phyloP scores from a whole-genome alignment of 2,797 vertebrate species.

The Petrocephalus sullivani region DNA sequence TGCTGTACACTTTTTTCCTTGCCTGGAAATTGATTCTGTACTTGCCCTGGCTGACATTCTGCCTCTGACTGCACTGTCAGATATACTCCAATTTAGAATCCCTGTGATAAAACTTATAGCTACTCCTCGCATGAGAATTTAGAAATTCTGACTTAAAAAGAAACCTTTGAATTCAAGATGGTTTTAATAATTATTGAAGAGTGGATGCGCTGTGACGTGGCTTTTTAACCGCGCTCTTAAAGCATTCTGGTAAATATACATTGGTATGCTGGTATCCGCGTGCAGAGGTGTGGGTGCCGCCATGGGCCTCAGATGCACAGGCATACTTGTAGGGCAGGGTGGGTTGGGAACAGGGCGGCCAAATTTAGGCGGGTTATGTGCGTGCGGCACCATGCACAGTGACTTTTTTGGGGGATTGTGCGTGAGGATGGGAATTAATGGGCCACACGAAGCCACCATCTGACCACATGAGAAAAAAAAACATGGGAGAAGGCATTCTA shows the following conservation, averaged over 20 bases:
- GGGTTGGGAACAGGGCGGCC: neutral
- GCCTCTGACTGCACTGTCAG: neutral
- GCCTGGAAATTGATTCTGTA: neutral
- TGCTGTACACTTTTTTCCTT: neutral
- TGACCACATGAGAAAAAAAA: slow-evolving; percentile 60
- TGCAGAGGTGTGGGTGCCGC: neutral
- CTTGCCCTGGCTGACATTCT: neutral
- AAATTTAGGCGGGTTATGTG: neutral
- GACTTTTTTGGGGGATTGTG: neutral
- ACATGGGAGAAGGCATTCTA: slow-evolving; percentile 64
- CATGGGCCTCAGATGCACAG: no score
- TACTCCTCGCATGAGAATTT: neutral
- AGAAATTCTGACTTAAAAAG: neutral
- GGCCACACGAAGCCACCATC: slow-evolving; percentile 62
- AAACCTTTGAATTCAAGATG: neutral
- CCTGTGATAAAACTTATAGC: neutral
- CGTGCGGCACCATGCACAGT: slow-evolving; percentile 10
- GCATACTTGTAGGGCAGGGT: neutral
- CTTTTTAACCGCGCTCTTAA: neutral
- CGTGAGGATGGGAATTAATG: slow-evolving; percentile 59
- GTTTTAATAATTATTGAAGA: neutral
- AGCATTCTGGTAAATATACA: neutral
- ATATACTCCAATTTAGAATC: neutral
- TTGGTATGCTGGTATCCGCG: neutral
- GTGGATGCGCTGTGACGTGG: neutral